Evolutionary conservation across 2,888 invertebrate species (phyloP), one percentile per base, ranked within the genome.

Genomic region (Graphium colonna): DNA sequence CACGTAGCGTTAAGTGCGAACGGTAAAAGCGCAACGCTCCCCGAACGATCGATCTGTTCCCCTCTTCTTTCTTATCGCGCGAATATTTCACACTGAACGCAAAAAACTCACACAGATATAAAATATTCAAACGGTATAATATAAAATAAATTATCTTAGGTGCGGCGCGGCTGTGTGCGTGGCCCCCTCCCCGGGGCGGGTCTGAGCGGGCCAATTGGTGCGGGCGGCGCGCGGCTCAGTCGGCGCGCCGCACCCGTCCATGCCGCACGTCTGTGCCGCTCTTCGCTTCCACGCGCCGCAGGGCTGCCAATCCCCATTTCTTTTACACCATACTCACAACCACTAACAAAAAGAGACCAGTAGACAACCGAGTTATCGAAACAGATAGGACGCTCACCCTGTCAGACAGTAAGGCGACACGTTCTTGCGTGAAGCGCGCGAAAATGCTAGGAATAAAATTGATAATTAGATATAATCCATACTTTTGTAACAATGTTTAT

Each of bases 131-230:
- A 88, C 87, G 86, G 84, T 88, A 86, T 88, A 88, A 86, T 86
- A 87, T 88, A 88, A 88, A 88, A 88, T 88, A 88, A 88, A 87
- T 88, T 88, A 88, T 88, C 87, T 88, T 88, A 88, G 88, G 86
- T 88, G 87, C 79, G 83, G 21, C 68, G 72, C 71, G 79, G 66
- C 68, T 77, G 87, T 86, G 88, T 85, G 88, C 70, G 85, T 79
- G 64, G 31, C 40, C 82, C 84, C 85, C 83, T 79, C 84, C 84
- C 76, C 75, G 79, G 85, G 88, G 88, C 87, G 88, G 84, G 80
- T 82, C 77, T 64, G 65, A 68, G 66, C 65, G 67, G 61, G 80
- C 91, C 91, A 91, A 91, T 91, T 82, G 90, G 82, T 84, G 74
- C 75, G 77, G 72, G 73, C 90, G 89, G 86, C 91, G 91, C 91